Conservation (phyloP, 2,797 vertebrate species). For the Sternarchorhynchus goeldii region DNA sequence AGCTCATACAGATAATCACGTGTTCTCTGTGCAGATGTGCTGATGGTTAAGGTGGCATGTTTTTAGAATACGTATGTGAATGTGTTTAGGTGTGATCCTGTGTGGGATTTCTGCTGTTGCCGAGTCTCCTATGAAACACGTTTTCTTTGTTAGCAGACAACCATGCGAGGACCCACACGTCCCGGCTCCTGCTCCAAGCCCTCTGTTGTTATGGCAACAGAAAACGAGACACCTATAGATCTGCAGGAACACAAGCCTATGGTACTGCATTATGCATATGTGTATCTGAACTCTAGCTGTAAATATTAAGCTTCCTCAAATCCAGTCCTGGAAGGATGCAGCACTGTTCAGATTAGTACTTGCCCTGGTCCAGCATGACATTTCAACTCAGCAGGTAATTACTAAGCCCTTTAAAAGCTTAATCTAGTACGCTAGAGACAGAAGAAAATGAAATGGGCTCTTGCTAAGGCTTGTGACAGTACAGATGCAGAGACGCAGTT, state of each 20-base stretch:
- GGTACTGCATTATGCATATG: slow-evolving; percentile 62
- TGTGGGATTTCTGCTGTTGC: slow-evolving; percentile 35
- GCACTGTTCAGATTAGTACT: neutral
- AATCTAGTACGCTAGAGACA: neutral
- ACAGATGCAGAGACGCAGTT: no score
- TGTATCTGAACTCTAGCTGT: slow-evolving; percentile 59
- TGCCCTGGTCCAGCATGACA: neutral
- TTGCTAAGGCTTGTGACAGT: no score
- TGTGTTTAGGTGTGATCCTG: slow-evolving; percentile 19
- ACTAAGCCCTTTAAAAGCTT: neutral
- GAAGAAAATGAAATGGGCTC: slow-evolving; percentile 12
- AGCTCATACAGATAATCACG: neutral
- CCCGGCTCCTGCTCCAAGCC: slow-evolving; percentile 61
- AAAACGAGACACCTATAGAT: slow-evolving; percentile 58
- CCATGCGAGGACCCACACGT: slow-evolving; percentile 57
- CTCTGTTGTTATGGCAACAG: slow-evolving; percentile 75
- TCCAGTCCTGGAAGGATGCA: neutral
- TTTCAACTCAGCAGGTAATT: neutral
- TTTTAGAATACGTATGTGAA: slow-evolving; percentile 28
- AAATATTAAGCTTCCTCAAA: slow-evolving; percentile 66
- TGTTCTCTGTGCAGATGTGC: neutral
- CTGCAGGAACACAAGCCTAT: slow-evolving; percentile 60
- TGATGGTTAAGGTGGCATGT: neutral
- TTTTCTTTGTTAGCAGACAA: slow-evolving; percentile 58
- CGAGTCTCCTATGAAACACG: slow-evolving; percentile 44